Conservation (phyloP, 2,113 vertebrate genomes). For the Ictalurus punctatus region DNA sequence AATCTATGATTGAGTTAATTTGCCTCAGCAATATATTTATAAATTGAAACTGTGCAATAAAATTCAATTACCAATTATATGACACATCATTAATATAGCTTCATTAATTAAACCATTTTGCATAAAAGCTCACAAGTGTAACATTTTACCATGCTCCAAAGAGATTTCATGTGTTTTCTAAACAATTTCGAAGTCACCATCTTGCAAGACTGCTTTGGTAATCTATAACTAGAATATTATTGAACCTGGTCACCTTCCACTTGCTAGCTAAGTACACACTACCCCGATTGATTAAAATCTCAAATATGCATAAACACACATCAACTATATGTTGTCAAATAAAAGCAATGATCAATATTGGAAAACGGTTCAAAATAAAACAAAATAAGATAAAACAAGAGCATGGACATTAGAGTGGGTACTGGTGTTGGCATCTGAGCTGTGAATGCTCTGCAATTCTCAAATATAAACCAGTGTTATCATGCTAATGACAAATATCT, state of each 20-base stretch:
- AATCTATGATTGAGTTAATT: neutral
- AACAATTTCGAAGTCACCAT: neutral
- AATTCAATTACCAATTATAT: neutral
- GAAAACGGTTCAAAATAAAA: neutral
- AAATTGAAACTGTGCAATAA: neutral
- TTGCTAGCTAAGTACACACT: neutral
- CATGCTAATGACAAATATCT: neutral
- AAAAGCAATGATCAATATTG: neutral
- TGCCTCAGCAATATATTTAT: neutral
- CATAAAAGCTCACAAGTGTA: neutral
- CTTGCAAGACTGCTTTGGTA: neutral
- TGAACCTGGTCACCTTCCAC: neutral
- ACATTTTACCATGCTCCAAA: neutral
- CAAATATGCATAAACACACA: neutral
- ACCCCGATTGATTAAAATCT: neutral
- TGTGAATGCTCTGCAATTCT: neutral
- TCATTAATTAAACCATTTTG: neutral
- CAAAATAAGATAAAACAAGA: neutral
- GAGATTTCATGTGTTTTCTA: neutral
- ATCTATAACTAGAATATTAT: neutral
- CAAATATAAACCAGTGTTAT: neutral
- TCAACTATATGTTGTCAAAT: neutral
- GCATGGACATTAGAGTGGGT: neutral
- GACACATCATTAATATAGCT: slow-evolving; percentile 6
- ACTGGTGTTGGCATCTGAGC: neutral